Conservation (phyloP, 2,113 vertebrate species). For the Sylvia atricapilla region DNA sequence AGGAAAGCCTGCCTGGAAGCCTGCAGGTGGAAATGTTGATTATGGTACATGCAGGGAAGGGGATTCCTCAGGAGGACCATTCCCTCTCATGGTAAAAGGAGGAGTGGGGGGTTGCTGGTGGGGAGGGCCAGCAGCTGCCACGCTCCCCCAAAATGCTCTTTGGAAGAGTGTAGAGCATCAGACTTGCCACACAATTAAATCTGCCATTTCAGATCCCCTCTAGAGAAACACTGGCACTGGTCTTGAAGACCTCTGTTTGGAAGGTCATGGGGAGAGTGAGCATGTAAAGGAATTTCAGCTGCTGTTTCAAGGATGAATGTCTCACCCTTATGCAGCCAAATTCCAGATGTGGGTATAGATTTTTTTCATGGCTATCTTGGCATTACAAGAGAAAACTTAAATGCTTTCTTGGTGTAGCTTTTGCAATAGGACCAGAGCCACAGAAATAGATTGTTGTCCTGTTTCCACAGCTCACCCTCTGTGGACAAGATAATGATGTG, state of each 20-base stretch:
- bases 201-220: neutral
- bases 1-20: neutral
- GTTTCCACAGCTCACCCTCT: neutral
- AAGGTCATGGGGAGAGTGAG: neutral
- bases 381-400: neutral
- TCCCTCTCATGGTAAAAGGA: neutral
- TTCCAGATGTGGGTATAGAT: neutral
- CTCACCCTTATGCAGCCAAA: neutral
- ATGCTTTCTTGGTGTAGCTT: neutral
- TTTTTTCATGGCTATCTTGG: neutral
- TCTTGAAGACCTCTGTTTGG: rapidly evolving
- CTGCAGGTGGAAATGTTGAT: neutral
- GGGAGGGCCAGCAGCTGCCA: neutral
- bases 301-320: rapidly evolving
- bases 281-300: neutral
- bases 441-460: neutral
- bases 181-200: neutral
- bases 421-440: neutral
- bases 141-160: neutral
- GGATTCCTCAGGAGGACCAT: neutral
- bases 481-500: neutral
- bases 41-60: rapidly evolving
- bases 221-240: neutral
- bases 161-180: neutral
- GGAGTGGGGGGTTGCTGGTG: neutral